Base-by-base conservation (phyloP, 2,113 vertebrate species). In the Hystrix cristata region DNA sequence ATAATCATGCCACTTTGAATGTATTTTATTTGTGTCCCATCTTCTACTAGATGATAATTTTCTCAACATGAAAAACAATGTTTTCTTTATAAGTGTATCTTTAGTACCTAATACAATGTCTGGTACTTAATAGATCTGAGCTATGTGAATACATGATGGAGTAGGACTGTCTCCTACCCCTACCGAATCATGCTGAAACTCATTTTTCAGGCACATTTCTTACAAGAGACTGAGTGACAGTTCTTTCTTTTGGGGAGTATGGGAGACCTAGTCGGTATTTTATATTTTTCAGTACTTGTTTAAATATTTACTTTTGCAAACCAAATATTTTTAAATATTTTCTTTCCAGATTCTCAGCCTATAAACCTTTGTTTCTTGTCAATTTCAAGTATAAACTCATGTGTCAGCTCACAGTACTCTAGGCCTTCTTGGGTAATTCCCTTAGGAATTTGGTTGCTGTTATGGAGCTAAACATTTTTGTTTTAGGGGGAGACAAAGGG, bases 241-340 rank as follows among this genome's bases (percentile, higher is more conserved):
- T 46, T 51, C 4, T 62, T 93, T 83, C 38, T 31, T 15, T 87
- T 16, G 48, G 5, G 23, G 3, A 87, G 10, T 90, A 81, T 65
- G 7, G 23, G 46, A 95, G 34, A 13, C 2, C 13, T 8, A 7
- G 9, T 48, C 2, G 38, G 4, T 79, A 69, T 27, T 82, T 46
- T 1, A 59, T 43, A 16, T 71, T 51, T 91, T 74, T 69, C 11
- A 19, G 15, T 21, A 53, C 27, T 60, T 83, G 1, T 83, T 74
- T 31, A 92, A 72, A 27, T 21, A 67, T 11, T 59, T 89, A 71
- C 48, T n/a, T 85, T 90, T 76, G 43, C 38, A 81, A 95, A 76
- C 10, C 72, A 87, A 91, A 3, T 12, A 4, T 87, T 94, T 95
- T 81, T 34, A 89, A 89, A 78, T 84, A 15, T 71, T 60, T 57